phyloP scores from a whole-genome alignment of 2,888 invertebrate genomes.

The Netelia virgata region DNA sequence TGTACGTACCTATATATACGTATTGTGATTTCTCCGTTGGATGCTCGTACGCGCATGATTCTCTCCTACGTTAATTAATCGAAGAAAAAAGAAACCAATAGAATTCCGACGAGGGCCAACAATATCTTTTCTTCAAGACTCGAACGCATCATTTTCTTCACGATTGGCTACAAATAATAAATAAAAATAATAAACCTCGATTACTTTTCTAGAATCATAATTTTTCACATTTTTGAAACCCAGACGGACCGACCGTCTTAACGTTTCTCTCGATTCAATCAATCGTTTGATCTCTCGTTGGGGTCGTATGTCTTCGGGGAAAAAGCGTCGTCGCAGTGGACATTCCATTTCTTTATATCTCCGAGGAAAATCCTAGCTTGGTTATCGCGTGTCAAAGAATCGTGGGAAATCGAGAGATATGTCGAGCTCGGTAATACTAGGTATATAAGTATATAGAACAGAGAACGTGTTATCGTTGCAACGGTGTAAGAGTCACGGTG shows the following conservation, averaged over 20 bases:
- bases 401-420: slow-evolving; percentile 38
- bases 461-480: slow-evolving; percentile 10
- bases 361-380: slow-evolving; percentile 18
- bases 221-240: background rate
- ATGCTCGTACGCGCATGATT: slow-evolving; percentile 66
- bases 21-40: slow-evolving; percentile 62
- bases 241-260: too few relatives aligned
- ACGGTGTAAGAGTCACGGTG: background rate
- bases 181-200: too few relatives aligned
- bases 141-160: too few relatives aligned
- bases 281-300: too few relatives aligned
- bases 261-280: slow-evolving; percentile 34
- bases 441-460: background rate
- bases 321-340: background rate
- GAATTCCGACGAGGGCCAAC: background rate
- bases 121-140: too few relatives aligned
- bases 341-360: slow-evolving; percentile 34
- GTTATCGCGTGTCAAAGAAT: slow-evolving; percentile 52
- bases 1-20: slow-evolving; percentile 15
- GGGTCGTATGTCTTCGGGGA: slow-evolving; percentile 31
- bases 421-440: slow-evolving; percentile 7
- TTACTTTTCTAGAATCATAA: background rate
- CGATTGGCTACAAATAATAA: too few relatives aligned
- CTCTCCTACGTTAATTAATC: slow-evolving; percentile 72
- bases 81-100: slow-evolving; percentile 31